Percentiles rank a stretch among this genome's conserved stretches.
Evolutionary conservation across 2,113 vertebrate genomes (phyloP).

Genomic region (Prunella himalayana): DNA sequence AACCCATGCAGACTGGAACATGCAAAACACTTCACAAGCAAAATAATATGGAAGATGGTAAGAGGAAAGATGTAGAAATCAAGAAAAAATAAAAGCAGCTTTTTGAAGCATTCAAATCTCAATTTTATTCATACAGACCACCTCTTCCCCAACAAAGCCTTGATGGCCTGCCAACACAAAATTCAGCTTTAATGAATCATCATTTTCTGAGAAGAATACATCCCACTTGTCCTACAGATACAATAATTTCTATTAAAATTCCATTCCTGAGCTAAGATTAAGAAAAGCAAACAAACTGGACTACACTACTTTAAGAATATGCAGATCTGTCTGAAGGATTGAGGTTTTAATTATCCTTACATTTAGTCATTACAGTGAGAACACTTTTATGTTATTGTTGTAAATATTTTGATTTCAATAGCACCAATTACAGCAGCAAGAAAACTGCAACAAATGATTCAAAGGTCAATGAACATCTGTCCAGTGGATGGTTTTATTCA

Average conservation of each 20-base stretch:
- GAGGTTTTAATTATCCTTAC: not conserved
- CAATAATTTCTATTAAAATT: not conserved
- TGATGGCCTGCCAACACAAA: not conserved
- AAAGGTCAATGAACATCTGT: not conserved
- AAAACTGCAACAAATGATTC: not conserved
- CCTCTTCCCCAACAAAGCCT: not conserved
- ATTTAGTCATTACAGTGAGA: not conserved
- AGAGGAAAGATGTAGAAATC: not conserved
- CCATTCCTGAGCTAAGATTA: not conserved
- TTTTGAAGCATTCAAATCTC: constrained; percentile 43
- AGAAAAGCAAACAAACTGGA: not conserved
- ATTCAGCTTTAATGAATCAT: not conserved
- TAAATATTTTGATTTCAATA: not conserved
- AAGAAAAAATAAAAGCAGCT: constrained; percentile 35
- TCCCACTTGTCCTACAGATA: not conserved
- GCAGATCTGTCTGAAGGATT: not conserved
- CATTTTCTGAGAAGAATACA: not conserved
- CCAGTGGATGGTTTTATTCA: not conserved
- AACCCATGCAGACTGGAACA: not conserved
- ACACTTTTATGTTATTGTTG: not conserved
- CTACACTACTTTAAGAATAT: not conserved
- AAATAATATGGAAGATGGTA: not conserved
- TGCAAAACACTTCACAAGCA: constrained; percentile 6
- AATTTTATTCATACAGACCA: not conserved
- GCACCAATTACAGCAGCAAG: not conserved